These are phyloP conservation scores for Cyclophora punctaria DNA, from an alignment of 2,888 invertebrate genomes.

Conservation along the genomic window DNA sequence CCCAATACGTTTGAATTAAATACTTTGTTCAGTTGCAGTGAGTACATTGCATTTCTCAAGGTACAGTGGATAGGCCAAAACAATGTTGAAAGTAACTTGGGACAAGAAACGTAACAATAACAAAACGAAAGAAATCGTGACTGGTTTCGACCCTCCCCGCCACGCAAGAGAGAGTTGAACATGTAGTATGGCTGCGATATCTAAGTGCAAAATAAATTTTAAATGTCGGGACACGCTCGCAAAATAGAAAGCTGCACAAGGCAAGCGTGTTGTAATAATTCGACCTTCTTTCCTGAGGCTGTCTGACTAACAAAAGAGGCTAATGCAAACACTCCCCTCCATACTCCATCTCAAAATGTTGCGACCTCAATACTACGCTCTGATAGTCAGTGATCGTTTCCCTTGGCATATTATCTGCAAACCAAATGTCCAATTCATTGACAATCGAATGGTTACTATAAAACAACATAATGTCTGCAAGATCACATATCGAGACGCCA, in stretches of 20 bases:
- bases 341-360: slow-evolving; percentile 50
- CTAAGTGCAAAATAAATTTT: slow-evolving; percentile 68
- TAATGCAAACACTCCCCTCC: slow-evolving; percentile 50
- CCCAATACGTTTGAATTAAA: slow-evolving; percentile 45
- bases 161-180: slow-evolving; percentile 60
- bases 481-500: slow-evolving; percentile 47
- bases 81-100: slow-evolving; percentile 50
- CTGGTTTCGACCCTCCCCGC: slow-evolving; percentile 59
- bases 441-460: slow-evolving; percentile 32
- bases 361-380: slow-evolving; percentile 64
- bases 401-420: slow-evolving; percentile 39
- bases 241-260: slow-evolving; percentile 72
- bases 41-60: slow-evolving; percentile 26
- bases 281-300: slow-evolving; percentile 67
- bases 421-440: slow-evolving; percentile 37
- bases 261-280: slow-evolving; percentile 66
- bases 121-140: slow-evolving; percentile 62
- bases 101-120: slow-evolving; percentile 40
- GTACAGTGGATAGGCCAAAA: slow-evolving; percentile 26
- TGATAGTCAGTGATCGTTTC: slow-evolving; percentile 35
- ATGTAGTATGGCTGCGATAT: slow-evolving; percentile 48
- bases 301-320: slow-evolving; percentile 61
- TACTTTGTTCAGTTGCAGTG: slow-evolving; percentile 35
- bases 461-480: slow-evolving; percentile 33
- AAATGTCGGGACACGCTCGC: slow-evolving; percentile 69